Base-by-base conservation (phyloP, 2,888 invertebrate genomes). In the Lingula anatina region DNA sequence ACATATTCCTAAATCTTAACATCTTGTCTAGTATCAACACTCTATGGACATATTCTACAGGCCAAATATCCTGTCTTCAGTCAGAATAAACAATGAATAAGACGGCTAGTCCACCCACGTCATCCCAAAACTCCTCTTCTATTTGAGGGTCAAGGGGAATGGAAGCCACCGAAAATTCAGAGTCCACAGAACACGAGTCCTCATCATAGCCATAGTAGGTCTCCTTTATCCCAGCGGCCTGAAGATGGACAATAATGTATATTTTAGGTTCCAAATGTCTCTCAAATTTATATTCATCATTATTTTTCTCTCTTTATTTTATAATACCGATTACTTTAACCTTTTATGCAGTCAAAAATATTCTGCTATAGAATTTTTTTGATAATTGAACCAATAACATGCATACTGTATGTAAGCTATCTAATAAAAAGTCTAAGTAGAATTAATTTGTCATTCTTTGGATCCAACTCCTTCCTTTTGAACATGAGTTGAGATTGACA, bases 61-160 rank as follows among this genome's bases (percentile, higher is more conserved):
- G n/a, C n/a, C n/a, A n/a, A n/a, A n/a, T n/a, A n/a, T n/a, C n/a
- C n/a, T n/a, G n/a, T n/a, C n/a, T n/a, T n/a, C n/a, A n/a, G n/a
- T n/a, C n/a, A n/a, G n/a, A n/a, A n/a, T n/a, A n/a, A n/a, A n/a
- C n/a, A n/a, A n/a, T n/a, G n/a, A n/a, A n/a, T n/a, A n/a, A n/a
- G n/a, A 39, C 39, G 15, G 18, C 39, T 12, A 20, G 7, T 39
- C 7, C 39, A 42, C 57, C 41, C 52, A 68, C 69, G 57, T 71
- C 70, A 44, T 71, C 72, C 51, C 64, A 62, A 18, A 62, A 51
- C 45, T 70, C 70, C 23, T 70, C 70, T 46, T 70, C 70, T 12
- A 66, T 66, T 45, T 62, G 41, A 23, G 60, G 66, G 43, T 69
- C 64, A 18, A 52, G 54, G 15, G 68, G 67, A 40, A 65, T 44